These are phyloP conservation scores for Drosophila ironensis DNA, from an alignment of 1,140 invertebrate species.

Conservation along the genomic window DNA sequence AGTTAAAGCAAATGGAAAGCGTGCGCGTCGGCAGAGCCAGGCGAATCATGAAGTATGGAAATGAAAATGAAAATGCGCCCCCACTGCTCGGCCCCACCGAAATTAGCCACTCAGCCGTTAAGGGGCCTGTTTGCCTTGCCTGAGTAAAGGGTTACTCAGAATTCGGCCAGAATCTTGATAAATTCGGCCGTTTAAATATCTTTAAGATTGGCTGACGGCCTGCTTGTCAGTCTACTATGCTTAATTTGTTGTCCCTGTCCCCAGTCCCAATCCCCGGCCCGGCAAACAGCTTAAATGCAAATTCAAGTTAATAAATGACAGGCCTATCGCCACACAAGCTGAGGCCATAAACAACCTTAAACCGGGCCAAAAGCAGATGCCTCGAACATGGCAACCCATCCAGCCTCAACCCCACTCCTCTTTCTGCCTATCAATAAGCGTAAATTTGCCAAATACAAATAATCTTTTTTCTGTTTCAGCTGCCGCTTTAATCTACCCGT, in stretches of 20 bases:
- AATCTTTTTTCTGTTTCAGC: conserved; percentile 43
- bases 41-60: conserved; percentile 10
- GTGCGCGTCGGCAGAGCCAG: conserved; percentile 15
- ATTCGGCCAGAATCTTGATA: conserved; percentile 24
- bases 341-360: conserved; percentile 55
- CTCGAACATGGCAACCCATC: conserved; percentile 17
- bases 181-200: conserved; percentile 21
- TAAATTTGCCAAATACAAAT: conserved; percentile 77
- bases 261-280: neutral
- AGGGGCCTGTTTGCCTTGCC: conserved; percentile 1
- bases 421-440: conserved; percentile 65
- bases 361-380: conserved; percentile 25
- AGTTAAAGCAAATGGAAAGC: conserved; percentile 70
- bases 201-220: conserved; percentile 24
- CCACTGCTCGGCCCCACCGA: conserved; percentile 34
- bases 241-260: conserved; percentile 33
- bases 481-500: conserved; percentile 38
- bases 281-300: conserved; percentile 63
- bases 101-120: conserved; percentile 35
- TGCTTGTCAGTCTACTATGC: conserved; percentile 7
- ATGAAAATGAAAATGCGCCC: neutral
- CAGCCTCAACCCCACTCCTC: neutral
- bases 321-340: conserved; percentile 63
- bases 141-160: conserved; percentile 27
- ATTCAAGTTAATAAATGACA: conserved; percentile 73